Base-by-base conservation (phyloP, 1,140 invertebrate genomes). In the Antheraea pernyi region DNA sequence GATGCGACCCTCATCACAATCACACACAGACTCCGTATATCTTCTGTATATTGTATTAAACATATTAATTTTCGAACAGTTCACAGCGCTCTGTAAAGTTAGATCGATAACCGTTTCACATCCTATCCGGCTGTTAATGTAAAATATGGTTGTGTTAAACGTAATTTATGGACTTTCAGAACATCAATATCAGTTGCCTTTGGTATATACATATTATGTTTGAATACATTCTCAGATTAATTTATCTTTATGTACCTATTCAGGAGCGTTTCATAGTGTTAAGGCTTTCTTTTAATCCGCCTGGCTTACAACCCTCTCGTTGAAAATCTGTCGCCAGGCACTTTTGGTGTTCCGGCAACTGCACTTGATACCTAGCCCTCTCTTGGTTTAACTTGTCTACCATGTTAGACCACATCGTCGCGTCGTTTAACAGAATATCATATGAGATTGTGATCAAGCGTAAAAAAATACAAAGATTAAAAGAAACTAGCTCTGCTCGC, bases 1-100 rank as follows among this genome's bases (percentile, higher is more conserved):
- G 74, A 69, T 71, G 71, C 59, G 67, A 78, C 80, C 75, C 76
- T 81, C 71, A 72, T 80, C 77, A 77, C 61, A 68, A 60, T 73
- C 71, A 67, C 71, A 72, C 59, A 62, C 66, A 72, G 68, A 68
- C 64, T 79, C 30, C 9, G 22, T n/a, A 61, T 30, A 61, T 60
- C 22, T 60, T 22, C 18, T 61, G n/a, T 61, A 22, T 61, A 61
- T 8, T 78, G 65, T 70, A 68, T 71, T 67, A 76, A 66, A 58
- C 19, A 65, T 76, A 78, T 74, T 75, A 74, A 82, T 53, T 79
- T 76, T 77, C 59, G 68, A 65, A 73, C 78, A 70, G 71, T 70
- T 75, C 58, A 71, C 74, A 69, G 69, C 73, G n/a, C 42, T 59
- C 66, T 58, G 61, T 70, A 74, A 70, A 74, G 37, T 74, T 65